Evolutionary conservation across 2,113 vertebrate species (phyloP).

Genomic region (Cololabis saira): DNA sequence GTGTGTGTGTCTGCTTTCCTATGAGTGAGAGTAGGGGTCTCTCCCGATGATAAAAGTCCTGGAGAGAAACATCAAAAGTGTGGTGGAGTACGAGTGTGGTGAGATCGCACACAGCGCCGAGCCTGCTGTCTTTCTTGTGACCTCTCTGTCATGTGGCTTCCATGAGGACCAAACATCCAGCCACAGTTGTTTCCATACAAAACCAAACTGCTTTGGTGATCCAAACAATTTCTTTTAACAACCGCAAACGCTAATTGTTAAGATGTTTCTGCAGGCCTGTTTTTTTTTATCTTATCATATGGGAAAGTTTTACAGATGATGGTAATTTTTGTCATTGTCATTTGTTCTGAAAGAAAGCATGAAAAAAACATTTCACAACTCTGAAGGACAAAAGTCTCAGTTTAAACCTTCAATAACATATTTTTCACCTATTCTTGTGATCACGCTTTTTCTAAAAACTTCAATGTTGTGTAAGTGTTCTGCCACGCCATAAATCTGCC

Average conservation of each 20-base stretch:
- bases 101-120: slow-evolving; percentile 78
- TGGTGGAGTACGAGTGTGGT: slow-evolving; percentile 63
- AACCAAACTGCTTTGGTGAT: slow-evolving; percentile 72
- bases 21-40: slow-evolving; percentile 68
- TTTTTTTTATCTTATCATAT: slow-evolving; percentile 40
- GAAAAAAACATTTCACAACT: background rate
- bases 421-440: slow-evolving; percentile 24
- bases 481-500: slow-evolving; percentile 65
- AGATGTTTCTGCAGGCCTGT: slow-evolving; percentile 51
- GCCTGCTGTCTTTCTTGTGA: slow-evolving; percentile 76
- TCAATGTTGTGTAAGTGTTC: slow-evolving; percentile 14
- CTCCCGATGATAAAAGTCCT: slow-evolving; percentile 60
- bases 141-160: slow-evolving; percentile 80
- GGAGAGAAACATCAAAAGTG: slow-evolving; percentile 73
- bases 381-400: background rate
- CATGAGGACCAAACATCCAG: slow-evolving; percentile 76
- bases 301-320: slow-evolving; percentile 35
- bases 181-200: slow-evolving; percentile 80
- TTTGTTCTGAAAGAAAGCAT: background rate
- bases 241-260: slow-evolving; percentile 67
- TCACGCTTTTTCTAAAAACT: slow-evolving; percentile 24
- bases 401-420: slow-evolving; percentile 1
- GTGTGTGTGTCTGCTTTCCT: slow-evolving; percentile 39
- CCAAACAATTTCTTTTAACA: slow-evolving; percentile 25
- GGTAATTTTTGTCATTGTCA: slow-evolving; percentile 11